Base-by-base conservation (phyloP, 1,140 invertebrate genomes). In the Lepidotrigona ventralis region DNA sequence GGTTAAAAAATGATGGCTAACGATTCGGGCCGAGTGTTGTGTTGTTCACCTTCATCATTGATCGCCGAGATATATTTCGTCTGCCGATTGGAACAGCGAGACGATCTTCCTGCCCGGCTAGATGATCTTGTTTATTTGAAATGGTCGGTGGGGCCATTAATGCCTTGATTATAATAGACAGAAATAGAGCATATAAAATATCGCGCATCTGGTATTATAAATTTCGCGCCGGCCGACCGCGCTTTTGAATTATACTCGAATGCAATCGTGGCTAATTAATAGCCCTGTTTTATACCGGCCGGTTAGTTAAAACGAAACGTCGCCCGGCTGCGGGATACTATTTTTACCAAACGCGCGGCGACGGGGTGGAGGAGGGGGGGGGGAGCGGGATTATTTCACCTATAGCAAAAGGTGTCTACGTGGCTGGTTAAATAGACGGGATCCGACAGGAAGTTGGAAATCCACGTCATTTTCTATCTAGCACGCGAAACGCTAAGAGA, bases 1-100 rank as follows among this genome's bases (percentile, higher is more conserved):
- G 76, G 83, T 85, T 81, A 84, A 64, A 84, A 64, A 63, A 84
- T 81, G 70, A 87, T 56, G 81, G 84, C 75, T 64, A 66, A 83
- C 29, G 76, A 79, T 70, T 87, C 73, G 66, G 53, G 26, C 69
- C 19, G 23, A 60, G 39, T 64, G 2, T 33, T 33, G 33, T 33
- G 33, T 33, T 68, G 80, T 76, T 75, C 26, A 39, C 64, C 39
- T 72, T 80, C 15, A 15, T 63, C 15, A 26, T 56, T 63, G 63
- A 63, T 23, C 6, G 11, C 19, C 14, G n/a, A 63, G n/a, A 64
- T 39, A 17, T 54, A 23, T 54, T 64, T 66, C 64, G 23, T 78
- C 17, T n/a, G 51, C 12, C n/a, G 8, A 15, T 56, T 2, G 54
- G 14, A 8, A 46, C 39, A 9, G 39, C 39, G 39, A 46, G 8